Evolutionary conservation across 2,113 vertebrate species (phyloP), one percentile per base, ranked within the genome.

Genomic region (Vombatus ursinus): DNA sequence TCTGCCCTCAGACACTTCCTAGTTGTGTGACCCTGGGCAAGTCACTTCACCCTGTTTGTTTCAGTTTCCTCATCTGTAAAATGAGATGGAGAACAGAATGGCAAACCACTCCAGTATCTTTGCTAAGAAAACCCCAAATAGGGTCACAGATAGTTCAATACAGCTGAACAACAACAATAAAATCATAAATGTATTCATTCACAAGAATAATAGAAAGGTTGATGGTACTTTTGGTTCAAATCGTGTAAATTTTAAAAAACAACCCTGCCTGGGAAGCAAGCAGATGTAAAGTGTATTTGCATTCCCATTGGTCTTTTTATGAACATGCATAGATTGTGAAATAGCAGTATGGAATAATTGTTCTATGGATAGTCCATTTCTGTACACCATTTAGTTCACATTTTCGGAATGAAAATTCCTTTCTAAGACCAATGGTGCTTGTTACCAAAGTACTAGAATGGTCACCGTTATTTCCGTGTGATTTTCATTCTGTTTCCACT

Each of bases 1-100:
- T 89, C 98, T 96, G 93, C 48, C 96, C 92, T 93, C 91, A 96
- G 96, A 49, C 54, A 93, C 97, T 92, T 90, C 68, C 11, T 51
- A 94, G 92, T 94, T 51, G 28, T 12, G 12, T 96, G 92, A 47
- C 96, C 97, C 50, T 92, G 92, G 97, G 96, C 47, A 98, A 61
- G 96, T 96, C 94, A 90, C 91, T 49, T 49, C 77, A 95, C 93
- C 31, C 25, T 61, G 57, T 10, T 11, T 61, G 57, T 10, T 11
- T 61, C 57, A 61, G 11, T 31, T 31, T 61, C 28, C 28, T 61
- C 57, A 0, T 31, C 10, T 11, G 57, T 61, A 61, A 61, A 57
- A 52, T 28, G 93, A 95, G 95, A 96, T 77, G 90, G 94, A 96
- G 57, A 61, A 61, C 28, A 28, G 31, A 61, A 61, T 61, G 28